phyloP scores from a whole-genome alignment of 2,888 invertebrate genomes.

The Aleiodes testaceus region DNA sequence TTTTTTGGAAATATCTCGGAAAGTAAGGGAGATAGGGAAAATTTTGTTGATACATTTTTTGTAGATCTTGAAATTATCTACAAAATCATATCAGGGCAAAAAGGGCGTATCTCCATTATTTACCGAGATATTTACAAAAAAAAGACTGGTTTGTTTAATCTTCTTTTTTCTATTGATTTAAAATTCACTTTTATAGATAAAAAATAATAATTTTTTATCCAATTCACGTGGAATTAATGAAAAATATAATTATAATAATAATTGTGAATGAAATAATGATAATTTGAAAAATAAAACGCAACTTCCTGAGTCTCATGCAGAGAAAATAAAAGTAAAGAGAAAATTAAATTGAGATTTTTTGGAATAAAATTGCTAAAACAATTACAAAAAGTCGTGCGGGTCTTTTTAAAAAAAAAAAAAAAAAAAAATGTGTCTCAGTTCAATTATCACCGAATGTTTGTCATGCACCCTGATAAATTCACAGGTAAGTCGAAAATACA shows the following conservation, averaged over 20 bases:
- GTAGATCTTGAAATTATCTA: too few relatives aligned
- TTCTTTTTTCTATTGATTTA: not conserved
- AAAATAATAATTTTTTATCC: not conserved
- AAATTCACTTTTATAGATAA: not conserved
- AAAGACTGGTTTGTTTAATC: constrained; percentile 10
- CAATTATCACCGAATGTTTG: not conserved
- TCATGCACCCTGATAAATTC: constrained; percentile 42
- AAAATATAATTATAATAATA: constrained; percentile 28
- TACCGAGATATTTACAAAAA: not conserved
- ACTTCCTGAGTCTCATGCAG: constrained; percentile 73
- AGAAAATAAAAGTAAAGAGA: constrained; percentile 33
- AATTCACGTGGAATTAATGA: not conserved
- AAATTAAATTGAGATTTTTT: not conserved
- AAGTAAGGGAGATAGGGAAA: too few relatives aligned
- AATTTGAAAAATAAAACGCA: constrained; percentile 69
- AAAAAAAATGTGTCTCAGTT: not conserved
- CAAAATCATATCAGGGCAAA: too few relatives aligned
- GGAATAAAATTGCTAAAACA: constrained; percentile 3
- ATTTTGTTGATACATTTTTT: too few relatives aligned
- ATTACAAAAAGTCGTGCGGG: constrained; percentile 27
- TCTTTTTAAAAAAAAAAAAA: not conserved
- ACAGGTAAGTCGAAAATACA: constrained; percentile 41
- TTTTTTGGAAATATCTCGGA: too few relatives aligned
- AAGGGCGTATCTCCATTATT: too few relatives aligned
- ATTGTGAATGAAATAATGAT: constrained; percentile 36